Conservation (phyloP, 2,888 invertebrate genomes). For the Empis stercorea region DNA sequence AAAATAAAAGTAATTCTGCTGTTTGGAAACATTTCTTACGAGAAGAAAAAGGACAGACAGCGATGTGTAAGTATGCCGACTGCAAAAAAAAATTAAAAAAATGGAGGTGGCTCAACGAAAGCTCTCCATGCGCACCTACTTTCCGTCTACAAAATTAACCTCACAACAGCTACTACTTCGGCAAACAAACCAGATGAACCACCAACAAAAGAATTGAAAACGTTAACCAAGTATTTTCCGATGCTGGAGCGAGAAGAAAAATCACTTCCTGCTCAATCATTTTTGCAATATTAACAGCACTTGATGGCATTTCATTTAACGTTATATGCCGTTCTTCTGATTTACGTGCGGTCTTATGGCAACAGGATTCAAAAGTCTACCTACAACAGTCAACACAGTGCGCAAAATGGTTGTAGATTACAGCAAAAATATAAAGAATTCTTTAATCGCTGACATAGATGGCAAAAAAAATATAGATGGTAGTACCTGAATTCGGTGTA, state of each 20-base stretch:
- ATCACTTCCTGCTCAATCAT: background rate
- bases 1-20: background rate
- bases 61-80: background rate
- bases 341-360: conserved; percentile 2
- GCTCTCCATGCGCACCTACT: background rate
- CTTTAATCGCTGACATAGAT: background rate
- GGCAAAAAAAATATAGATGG: background rate
- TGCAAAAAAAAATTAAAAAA: background rate
- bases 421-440: background rate
- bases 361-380: conserved; percentile 1
- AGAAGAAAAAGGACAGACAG: no score
- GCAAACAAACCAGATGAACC: background rate
- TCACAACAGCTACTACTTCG: background rate
- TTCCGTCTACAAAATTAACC: background rate
- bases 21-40: background rate
- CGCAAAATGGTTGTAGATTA: background rate
- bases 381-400: background rate
- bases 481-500: no score
- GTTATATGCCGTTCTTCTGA: conserved; percentile 1
- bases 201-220: background rate
- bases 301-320: conserved; percentile 2
- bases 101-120: background rate
- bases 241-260: background rate
- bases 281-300: background rate
- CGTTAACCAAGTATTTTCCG: conserved; percentile 1